These are phyloP conservation scores for Meriones unguiculatus DNA, from an alignment of 2,113 vertebrate genomes.

Conservation along the genomic window DNA sequence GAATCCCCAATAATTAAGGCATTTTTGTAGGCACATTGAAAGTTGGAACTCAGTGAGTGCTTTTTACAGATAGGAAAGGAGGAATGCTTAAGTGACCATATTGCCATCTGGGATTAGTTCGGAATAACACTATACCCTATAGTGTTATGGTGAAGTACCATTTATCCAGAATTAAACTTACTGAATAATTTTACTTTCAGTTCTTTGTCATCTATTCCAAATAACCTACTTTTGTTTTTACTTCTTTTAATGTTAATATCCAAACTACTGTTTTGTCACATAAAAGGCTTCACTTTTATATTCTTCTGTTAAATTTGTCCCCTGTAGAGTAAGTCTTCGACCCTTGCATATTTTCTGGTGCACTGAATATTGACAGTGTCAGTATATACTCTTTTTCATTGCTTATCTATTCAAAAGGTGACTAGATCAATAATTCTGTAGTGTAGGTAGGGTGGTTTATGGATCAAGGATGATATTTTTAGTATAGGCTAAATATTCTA, in stretches of 20 bases:
- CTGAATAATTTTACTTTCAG: background rate
- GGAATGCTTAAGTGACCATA: background rate
- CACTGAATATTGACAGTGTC: background rate
- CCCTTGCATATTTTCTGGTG: background rate
- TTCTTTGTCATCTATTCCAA: background rate
- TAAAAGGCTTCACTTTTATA: background rate
- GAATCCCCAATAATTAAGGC: background rate
- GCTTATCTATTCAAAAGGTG: background rate
- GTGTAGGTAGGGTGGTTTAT: background rate
- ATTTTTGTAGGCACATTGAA: background rate
- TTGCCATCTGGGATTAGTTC: background rate
- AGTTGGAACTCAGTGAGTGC: background rate
- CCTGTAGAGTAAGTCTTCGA: background rate
- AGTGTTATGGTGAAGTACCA: background rate
- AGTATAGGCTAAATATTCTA: background rate
- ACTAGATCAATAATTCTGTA: background rate
- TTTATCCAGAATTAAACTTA: background rate
- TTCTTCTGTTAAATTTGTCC: background rate
- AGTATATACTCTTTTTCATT: background rate
- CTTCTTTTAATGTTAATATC: background rate
- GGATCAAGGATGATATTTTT: background rate
- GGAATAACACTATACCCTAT: background rate
- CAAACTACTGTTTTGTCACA: background rate
- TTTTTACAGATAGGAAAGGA: background rate
- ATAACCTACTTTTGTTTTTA: background rate